Evolutionary conservation across 2,113 vertebrate genomes (phyloP).

Genomic region (Passer domesticus): DNA sequence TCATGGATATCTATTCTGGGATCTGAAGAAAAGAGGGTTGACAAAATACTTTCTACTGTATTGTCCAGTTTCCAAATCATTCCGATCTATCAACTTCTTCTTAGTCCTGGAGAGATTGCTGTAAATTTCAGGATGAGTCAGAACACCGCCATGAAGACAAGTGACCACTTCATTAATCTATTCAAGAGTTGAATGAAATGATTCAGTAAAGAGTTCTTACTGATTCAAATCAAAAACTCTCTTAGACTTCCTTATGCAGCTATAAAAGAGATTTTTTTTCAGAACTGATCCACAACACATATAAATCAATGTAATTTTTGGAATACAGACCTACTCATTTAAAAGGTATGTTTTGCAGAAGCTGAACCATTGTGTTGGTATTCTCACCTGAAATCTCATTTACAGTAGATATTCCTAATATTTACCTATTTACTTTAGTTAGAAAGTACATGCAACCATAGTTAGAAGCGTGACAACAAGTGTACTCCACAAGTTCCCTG

Average conservation of each 20-base stretch:
- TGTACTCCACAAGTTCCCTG: background rate
- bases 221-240: background rate
- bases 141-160: background rate
- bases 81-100: background rate
- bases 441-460: background rate
- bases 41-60: background rate
- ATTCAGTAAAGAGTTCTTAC: background rate
- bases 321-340: background rate
- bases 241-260: background rate
- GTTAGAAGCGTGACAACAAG: background rate
- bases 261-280: background rate
- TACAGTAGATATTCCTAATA: background rate
- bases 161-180: background rate
- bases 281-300: background rate
- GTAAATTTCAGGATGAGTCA: background rate
- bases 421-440: background rate
- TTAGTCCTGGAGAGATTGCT: background rate
- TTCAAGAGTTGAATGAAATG: background rate
- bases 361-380: background rate
- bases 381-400: background rate
- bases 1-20: background rate
- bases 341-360: background rate
- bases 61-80: background rate
- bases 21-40: background rate
- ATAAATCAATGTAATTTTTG: background rate